Percentiles rank a stretch among this genome's conserved stretches.
Evolutionary conservation across 2,113 vertebrate species (phyloP).

Genomic region (Oxygymnocypris stewartii): DNA sequence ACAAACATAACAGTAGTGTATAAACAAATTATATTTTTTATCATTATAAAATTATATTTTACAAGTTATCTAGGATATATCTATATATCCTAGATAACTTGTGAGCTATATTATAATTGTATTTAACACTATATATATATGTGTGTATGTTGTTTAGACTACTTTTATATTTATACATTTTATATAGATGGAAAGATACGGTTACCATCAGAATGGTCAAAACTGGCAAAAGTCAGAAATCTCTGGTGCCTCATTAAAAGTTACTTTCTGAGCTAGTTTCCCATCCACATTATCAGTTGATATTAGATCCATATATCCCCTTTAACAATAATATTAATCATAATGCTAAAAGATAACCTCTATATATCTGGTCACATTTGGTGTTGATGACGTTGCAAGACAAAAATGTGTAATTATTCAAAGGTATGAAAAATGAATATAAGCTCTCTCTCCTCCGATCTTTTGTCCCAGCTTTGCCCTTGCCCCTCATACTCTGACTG

Average conservation of each 20-base stretch:
- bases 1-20: too few species aligned
- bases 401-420: neutral
- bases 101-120: neutral
- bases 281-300: neutral
- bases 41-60: too few species aligned
- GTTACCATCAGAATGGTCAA: too few species aligned
- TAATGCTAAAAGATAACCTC: neutral
- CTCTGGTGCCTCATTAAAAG: neutral
- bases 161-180: too few species aligned
- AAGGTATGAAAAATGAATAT: neutral
- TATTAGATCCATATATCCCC: neutral
- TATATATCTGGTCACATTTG: neutral
- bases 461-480: neutral
- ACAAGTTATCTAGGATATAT: too few species aligned
- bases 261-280: neutral
- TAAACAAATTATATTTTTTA: too few species aligned
- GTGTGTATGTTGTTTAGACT: neutral
- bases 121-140: neutral
- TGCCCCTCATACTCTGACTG: conserved; percentile 25
- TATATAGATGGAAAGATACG: too few species aligned
- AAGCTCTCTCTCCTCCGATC: neutral
- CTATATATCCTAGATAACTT: neutral
- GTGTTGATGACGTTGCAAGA: neutral
- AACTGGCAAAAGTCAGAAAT: neutral
- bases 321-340: neutral